Percentiles rank a stretch among this genome's conserved stretches.
Evolutionary conservation across 2,888 invertebrate species (phyloP).

Genomic region (Cataglyphis albicans): DNA sequence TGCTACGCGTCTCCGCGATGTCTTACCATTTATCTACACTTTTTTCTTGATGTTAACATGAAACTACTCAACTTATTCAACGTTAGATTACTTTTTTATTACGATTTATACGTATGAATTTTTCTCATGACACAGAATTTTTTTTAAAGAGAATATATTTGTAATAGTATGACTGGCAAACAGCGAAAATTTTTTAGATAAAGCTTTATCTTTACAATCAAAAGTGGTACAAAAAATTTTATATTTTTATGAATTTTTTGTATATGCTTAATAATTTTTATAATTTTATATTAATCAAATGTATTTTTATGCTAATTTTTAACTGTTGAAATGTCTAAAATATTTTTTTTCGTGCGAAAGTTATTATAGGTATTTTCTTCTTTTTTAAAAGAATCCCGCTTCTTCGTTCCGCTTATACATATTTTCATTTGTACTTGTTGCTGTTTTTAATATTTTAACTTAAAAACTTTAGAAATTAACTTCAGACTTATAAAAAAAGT

Average conservation of each 20-base stretch:
- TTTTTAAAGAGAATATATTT: neutral
- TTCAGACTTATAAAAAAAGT: neutral
- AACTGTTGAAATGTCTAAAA: neutral
- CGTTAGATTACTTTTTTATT: constrained; percentile 30
- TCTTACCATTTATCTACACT: constrained; percentile 33
- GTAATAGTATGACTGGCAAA: neutral
- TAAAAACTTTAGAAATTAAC: constrained; percentile 14
- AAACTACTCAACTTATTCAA: constrained; percentile 34
- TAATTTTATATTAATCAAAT: neutral
- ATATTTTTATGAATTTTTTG: neutral
- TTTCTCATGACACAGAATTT: neutral
- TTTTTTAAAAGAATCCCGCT: neutral
- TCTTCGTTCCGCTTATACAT: neutral
- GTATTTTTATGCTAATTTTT: neutral
- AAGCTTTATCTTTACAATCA: neutral
- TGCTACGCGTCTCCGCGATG: constrained; percentile 10
- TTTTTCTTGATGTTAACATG: constrained; percentile 4
- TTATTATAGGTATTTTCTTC: neutral
- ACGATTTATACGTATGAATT: neutral
- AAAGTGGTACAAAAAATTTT: neutral
- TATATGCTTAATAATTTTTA: neutral
- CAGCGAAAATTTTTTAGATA: neutral
- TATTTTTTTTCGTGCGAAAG: neutral
- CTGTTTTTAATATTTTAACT: neutral
- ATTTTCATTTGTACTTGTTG: neutral